Percentiles rank a stretch among this genome's conserved stretches.
These are phyloP conservation scores for Folsomia manolachei DNA, from an alignment of 2,888 invertebrate genomes.

Conservation along the genomic window DNA sequence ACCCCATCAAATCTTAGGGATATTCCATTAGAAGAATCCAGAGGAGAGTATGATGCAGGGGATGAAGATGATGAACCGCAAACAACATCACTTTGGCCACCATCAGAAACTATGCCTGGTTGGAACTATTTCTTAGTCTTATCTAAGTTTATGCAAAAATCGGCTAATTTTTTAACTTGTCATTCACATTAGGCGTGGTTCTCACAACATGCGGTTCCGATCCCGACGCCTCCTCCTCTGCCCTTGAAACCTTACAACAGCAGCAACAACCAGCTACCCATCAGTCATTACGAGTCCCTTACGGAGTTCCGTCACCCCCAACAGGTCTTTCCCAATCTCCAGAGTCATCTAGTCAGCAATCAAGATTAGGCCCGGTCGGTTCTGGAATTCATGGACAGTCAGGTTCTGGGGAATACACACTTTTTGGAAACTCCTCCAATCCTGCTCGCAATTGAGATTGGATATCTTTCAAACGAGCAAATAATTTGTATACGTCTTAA, in stretches of 20 bases:
- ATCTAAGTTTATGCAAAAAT: too few species aligned
- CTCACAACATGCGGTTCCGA: constrained; percentile 49
- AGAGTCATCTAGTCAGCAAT: background rate
- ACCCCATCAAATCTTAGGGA: constrained; percentile 38
- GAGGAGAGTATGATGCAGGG: constrained; percentile 39
- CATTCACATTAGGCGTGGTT: constrained; percentile 41
- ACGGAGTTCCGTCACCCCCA: constrained; percentile 22
- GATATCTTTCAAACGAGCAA: background rate
- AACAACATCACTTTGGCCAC: constrained; percentile 47
- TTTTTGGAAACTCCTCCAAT: constrained; percentile 31
- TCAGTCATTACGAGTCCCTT: constrained; percentile 45
- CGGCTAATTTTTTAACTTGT: too few species aligned
- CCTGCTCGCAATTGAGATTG: background rate
- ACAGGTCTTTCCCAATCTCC: constrained; percentile 19
- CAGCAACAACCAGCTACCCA: constrained; percentile 22
- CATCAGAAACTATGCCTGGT: constrained; percentile 50
- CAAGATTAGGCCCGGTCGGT: background rate
- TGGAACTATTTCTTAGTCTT: too few species aligned
- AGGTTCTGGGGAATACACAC: constrained; percentile 28
- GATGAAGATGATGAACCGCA: constrained; percentile 35
- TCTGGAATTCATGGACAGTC: constrained; percentile 21
- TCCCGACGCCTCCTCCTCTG: constrained; percentile 30
- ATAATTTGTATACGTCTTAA: too few species aligned
- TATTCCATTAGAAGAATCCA: constrained; percentile 40
- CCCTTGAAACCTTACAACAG: constrained; percentile 37